These are phyloP conservation scores for Aphis craccivora DNA, from an alignment of 1,140 invertebrate species.

Conservation along the genomic window DNA sequence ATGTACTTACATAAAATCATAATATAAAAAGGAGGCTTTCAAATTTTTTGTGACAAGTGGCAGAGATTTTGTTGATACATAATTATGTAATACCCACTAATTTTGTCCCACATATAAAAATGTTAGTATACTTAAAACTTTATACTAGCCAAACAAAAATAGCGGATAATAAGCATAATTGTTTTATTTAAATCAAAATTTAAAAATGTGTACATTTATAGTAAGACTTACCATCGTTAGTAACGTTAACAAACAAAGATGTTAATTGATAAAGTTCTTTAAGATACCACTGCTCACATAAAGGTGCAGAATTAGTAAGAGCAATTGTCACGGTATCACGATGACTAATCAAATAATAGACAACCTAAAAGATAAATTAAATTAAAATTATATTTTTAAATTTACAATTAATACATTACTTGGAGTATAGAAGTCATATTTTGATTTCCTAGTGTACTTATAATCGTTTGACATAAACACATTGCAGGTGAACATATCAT, in stretches of 20 bases:
- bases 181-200: background rate
- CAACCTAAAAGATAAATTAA: constrained; percentile 30
- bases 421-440: constrained; percentile 83
- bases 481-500: constrained; percentile 82
- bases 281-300: constrained; percentile 57
- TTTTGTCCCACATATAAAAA: background rate
- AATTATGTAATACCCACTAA: background rate
- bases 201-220: background rate
- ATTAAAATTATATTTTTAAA: background rate
- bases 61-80: background rate
- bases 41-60: background rate
- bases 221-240: constrained; percentile 49
- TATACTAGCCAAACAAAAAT: background rate
- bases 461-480: constrained; percentile 79
- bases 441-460: constrained; percentile 81
- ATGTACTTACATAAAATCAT: background rate
- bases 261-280: constrained; percentile 53
- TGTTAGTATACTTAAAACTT: background rate
- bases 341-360: constrained; percentile 56
- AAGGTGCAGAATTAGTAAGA: constrained; percentile 50
- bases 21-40: background rate
- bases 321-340: constrained; percentile 43
- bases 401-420: constrained; percentile 61
- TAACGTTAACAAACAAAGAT: constrained; percentile 50
- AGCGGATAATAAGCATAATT: background rate